Evolutionary conservation across 2,113 vertebrate genomes (phyloP), one percentile per base, ranked within the genome.

Genomic region (Ciconia maguari): DNA sequence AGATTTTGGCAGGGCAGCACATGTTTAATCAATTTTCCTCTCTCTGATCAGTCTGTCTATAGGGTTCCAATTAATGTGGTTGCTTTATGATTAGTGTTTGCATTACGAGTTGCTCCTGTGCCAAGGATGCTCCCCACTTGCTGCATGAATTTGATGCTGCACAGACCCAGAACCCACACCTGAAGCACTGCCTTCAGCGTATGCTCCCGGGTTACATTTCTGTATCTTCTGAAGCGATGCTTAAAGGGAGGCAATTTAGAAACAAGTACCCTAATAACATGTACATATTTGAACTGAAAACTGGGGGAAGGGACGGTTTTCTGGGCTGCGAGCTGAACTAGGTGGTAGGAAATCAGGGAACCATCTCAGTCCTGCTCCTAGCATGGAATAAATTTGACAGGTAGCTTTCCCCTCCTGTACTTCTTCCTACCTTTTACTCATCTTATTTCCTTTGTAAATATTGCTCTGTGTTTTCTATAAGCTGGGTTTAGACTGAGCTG

Each of bases 381-480:
- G 9, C 14, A n/a, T 9, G 8, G 57, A 61, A 85, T 48, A 91
- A 30, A 55, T 55, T 61, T 54, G 18, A 30, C 22, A 38, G 11
- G 13, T 20, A 42, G 17, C 7, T 89, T 90, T 58, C 13, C 13
- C 18, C 54, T 86, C 25, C 70, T 20, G 6, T 32, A 27, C 11
- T 44, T n/a, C 44, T 55, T 62, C 30, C 41, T 88, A 64, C 27
- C 24, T 94, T 84, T 70, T 69, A 29, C 46, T 58, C 19, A 72
- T 69, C 27, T 60, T 70, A 34, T 84, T 92, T 71, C 34, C 29
- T 74, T 79, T 69, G 65, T 89, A 72, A 91, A 89, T 69, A 89
- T 32, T 60, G 17, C 52, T 81, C 20, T 71, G 14, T 9, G 8
- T 87, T 83, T 68, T 49, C 61, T 89, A 16, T 38, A 87, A 87